A percentile compares a stretch with the other conserved stretches of the same genome.
These are phyloP conservation scores for Peucedramus taeniatus DNA, from an alignment of 2,113 vertebrate genomes.

Conservation along the genomic window DNA sequence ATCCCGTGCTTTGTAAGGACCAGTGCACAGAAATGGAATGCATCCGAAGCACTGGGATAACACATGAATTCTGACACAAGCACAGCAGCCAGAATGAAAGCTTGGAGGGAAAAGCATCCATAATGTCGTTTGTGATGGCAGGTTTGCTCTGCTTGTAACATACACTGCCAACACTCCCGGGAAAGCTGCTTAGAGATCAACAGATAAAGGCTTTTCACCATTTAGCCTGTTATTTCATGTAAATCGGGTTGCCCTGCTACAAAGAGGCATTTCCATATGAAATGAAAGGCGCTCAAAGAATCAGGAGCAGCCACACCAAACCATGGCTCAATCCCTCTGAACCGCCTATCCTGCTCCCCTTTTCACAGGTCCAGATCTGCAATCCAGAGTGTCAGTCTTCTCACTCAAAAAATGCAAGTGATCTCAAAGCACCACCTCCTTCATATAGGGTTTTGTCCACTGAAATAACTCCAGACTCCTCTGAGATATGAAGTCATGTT, in stretches of 20 bases:
- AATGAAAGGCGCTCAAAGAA: not conserved
- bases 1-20: not conserved
- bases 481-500: not conserved
- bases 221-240: not conserved
- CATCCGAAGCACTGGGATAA: not conserved
- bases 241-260: slow-evolving; percentile 3
- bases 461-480: not conserved
- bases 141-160: slow-evolving; percentile 14
- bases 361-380: not conserved
- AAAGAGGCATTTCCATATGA: not conserved
- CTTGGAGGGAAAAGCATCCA: not conserved
- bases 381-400: not conserved
- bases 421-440: not conserved
- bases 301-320: not conserved
- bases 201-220: slow-evolving; percentile 4
- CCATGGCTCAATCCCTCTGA: not conserved
- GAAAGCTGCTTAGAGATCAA: slow-evolving; percentile 23
- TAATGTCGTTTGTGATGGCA: not conserved
- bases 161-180: not conserved
- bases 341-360: not conserved
- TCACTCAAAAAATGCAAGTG: not conserved
- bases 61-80: not conserved
- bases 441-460: not conserved
- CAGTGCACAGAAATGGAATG: not conserved
- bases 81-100: not conserved